These are phyloP conservation scores for Dendrolimus kikuchii DNA, from an alignment of 1,140 invertebrate species.

Conservation along the genomic window DNA sequence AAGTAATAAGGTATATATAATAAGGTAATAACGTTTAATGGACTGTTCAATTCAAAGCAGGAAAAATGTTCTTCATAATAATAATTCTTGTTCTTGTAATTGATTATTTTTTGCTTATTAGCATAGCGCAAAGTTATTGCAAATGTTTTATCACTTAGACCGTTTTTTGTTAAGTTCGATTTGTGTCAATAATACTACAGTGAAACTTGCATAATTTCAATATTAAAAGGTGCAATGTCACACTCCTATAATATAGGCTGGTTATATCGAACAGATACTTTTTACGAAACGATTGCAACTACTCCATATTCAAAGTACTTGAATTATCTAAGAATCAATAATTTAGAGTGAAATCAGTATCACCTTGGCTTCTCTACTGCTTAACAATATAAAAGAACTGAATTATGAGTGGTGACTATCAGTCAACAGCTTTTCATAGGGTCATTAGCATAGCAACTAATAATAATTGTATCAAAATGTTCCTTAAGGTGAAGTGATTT, in stretches of 20 bases:
- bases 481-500: conserved; percentile 28
- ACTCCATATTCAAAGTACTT: conserved; percentile 18
- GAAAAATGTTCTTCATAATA: no score
- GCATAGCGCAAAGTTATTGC: neutral
- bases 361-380: conserved; percentile 20
- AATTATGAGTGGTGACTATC: conserved; percentile 16
- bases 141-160: conserved; percentile 8
- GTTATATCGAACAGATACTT: conserved; percentile 10
- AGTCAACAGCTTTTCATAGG: conserved; percentile 18
- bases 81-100: no score
- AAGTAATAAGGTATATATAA: no score
- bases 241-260: conserved; percentile 13
- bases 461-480: conserved; percentile 25
- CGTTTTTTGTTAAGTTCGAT: conserved; percentile 16
- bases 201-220: conserved; percentile 20
- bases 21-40: no score
- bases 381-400: conserved; percentile 31
- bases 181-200: conserved; percentile 20
- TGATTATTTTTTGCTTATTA: no score
- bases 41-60: no score
- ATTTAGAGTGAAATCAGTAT: conserved; percentile 35
- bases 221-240: conserved; percentile 25
- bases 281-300: conserved; percentile 27
- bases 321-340: conserved; percentile 25
- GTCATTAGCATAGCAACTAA: conserved; percentile 15